Percentiles rank a stretch among this genome's conserved stretches.
Evolutionary conservation across 2,113 vertebrate genomes (phyloP).

Genomic region (Clinocottus analis): DNA sequence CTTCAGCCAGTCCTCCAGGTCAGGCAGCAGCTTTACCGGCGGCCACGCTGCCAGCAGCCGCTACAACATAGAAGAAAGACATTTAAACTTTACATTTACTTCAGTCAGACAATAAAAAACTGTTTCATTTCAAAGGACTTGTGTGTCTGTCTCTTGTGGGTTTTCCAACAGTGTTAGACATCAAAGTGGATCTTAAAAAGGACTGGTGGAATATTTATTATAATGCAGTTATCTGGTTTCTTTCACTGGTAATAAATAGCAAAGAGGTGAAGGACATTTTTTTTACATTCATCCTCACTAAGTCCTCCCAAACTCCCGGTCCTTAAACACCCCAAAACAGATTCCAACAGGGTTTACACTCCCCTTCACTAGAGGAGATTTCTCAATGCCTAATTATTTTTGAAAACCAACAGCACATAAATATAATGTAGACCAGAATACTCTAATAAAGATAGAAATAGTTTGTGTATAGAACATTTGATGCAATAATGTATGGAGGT

Average conservation of each 20-base stretch:
- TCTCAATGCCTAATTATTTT: slow-evolving; percentile 50
- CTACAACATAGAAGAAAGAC: slow-evolving; percentile 55
- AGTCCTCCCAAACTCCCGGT: slow-evolving; percentile 38
- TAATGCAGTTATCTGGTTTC: slow-evolving; percentile 42
- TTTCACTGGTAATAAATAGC: slow-evolving; percentile 57
- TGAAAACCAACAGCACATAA: slow-evolving; percentile 47
- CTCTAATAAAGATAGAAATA: neutral
- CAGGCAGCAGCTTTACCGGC: slow-evolving; percentile 84
- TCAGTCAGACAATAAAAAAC: neutral
- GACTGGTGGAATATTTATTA: slow-evolving; percentile 5
- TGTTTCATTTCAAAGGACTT: neutral
- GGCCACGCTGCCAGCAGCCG: slow-evolving; percentile 88
- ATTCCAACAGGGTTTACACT: slow-evolving; percentile 36
- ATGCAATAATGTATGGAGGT: neutral
- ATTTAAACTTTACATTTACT: slow-evolving; percentile 13
- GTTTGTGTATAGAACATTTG: neutral
- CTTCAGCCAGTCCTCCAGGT: slow-evolving; percentile 86
- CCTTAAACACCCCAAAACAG: slow-evolving; percentile 17
- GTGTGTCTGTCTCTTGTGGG: neutral
- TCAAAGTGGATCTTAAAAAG: slow-evolving; percentile 15
- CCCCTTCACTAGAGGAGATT: slow-evolving; percentile 37
- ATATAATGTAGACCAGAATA: neutral
- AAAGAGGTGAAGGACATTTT: neutral
- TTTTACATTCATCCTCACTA: slow-evolving; percentile 1
- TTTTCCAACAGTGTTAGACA: slow-evolving; percentile 4